Evolutionary conservation across 2,888 invertebrate genomes (phyloP).

Genomic region (Laothoe populi): DNA sequence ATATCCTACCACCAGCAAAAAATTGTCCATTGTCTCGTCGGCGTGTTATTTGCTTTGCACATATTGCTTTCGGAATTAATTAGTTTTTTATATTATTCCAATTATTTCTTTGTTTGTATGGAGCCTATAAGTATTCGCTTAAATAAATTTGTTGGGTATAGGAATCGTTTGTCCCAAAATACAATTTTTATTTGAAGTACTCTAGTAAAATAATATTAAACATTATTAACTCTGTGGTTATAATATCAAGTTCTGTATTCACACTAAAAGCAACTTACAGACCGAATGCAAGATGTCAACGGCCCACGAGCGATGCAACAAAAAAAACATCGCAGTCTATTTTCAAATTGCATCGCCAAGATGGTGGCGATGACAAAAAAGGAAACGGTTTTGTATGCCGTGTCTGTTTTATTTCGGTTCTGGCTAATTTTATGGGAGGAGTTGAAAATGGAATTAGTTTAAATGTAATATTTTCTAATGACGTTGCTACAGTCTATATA

Average conservation of each 20-base stretch:
- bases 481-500: too few relatives aligned
- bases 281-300: slow-evolving; percentile 77
- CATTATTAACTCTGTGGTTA: background rate
- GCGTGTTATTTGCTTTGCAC: too few relatives aligned
- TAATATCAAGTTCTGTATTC: slow-evolving; percentile 55
- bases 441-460: background rate
- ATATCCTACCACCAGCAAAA: too few relatives aligned
- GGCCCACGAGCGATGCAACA: slow-evolving; percentile 75
- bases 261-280: slow-evolving; percentile 68
- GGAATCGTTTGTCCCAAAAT: too few relatives aligned
- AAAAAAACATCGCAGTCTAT: slow-evolving; percentile 71
- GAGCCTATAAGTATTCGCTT: too few relatives aligned
- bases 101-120: too few relatives aligned
- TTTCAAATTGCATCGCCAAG: slow-evolving; percentile 73
- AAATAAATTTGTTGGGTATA: too few relatives aligned
- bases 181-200: too few relatives aligned
- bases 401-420: slow-evolving; percentile 29
- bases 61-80: too few relatives aligned
- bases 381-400: slow-evolving; percentile 47
- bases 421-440: slow-evolving; percentile 21
- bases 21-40: too few relatives aligned
- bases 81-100: too few relatives aligned
- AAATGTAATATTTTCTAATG: background rate
- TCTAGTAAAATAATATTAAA: too few relatives aligned
- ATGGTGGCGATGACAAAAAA: slow-evolving; percentile 60